Percentiles rank a stretch among this genome's conserved stretches.
These are phyloP conservation scores for Blennius ocellaris DNA, from an alignment of 2,113 vertebrate species.

Conservation along the genomic window DNA sequence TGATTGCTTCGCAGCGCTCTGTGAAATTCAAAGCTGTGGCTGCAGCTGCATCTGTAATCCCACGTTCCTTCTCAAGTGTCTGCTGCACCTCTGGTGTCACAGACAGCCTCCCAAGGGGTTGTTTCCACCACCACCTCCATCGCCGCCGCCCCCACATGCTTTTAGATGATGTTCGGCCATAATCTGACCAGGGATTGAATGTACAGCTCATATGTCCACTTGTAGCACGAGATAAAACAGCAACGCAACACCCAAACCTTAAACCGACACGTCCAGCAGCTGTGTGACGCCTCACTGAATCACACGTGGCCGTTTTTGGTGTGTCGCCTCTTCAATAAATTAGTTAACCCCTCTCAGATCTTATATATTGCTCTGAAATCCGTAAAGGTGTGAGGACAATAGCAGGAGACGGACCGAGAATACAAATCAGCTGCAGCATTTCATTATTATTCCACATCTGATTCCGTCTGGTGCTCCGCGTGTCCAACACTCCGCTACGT, in stretches of 20 bases:
- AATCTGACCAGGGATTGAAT: slow-evolving; percentile 30
- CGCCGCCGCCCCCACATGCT: slow-evolving; percentile 1
- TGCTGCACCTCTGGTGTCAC: slow-evolving; percentile 41
- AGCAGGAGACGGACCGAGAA: neutral
- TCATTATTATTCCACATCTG: neutral
- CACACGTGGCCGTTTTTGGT: too few relatives aligned
- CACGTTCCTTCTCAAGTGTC: slow-evolving; percentile 34
- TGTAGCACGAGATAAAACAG: neutral
- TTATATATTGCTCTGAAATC: too few relatives aligned
- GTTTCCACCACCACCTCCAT: neutral
- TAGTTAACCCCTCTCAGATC: neutral
- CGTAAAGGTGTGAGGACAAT: too few relatives aligned
- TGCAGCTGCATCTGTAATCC: slow-evolving; percentile 17
- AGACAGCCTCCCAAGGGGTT: slow-evolving; percentile 26
- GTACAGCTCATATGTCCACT: neutral
- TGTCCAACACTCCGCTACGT: neutral
- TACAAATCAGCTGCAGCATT: neutral
- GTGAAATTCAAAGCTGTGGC: slow-evolving; percentile 27
- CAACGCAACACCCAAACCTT: neutral
- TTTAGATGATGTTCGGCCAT: slow-evolving; percentile 28
- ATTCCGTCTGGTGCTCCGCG: neutral
- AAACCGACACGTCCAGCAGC: neutral
- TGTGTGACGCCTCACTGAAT: too few relatives aligned
- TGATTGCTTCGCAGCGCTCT: slow-evolving; percentile 7
- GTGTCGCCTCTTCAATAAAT: neutral